A percentile compares a stretch with the other conserved stretches of the same genome.
Evolutionary conservation across 1,140 invertebrate genomes (phyloP).

Genomic region (Euura saliciscinereae): DNA sequence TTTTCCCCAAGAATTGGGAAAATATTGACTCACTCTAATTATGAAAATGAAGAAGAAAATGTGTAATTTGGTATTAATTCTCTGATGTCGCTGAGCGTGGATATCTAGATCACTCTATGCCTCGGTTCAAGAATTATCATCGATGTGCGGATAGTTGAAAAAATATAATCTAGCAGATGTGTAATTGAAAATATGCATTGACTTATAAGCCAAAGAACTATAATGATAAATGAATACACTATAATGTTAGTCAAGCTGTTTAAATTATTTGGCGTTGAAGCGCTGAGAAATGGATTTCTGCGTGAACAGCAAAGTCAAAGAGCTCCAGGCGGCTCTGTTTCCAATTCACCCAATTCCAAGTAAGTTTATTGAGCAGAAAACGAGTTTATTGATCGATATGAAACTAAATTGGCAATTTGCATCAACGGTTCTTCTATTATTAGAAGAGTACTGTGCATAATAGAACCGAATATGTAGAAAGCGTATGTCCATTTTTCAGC

Average conservation of each 20-base stretch:
- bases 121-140: not conserved
- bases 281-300: conserved; percentile 32
- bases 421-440: conserved; percentile 6
- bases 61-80: not conserved
- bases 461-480: conserved; percentile 11
- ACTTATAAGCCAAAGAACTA: not conserved
- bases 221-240: conserved; percentile 1
- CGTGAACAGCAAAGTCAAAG: conserved; percentile 58
- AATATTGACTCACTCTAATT: not conserved
- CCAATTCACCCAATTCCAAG: conserved; percentile 56
- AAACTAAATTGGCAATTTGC: conserved; percentile 8
- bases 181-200: not conserved
- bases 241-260: conserved; percentile 14
- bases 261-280: conserved; percentile 14
- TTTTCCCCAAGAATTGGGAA: not conserved
- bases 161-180: not conserved
- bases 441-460: not conserved
- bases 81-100: not conserved
- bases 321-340: conserved; percentile 66
- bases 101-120: not conserved
- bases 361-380: conserved; percentile 28
- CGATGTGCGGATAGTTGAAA: not conserved
- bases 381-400: conserved; percentile 26
- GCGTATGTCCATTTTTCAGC: conserved; percentile 21
- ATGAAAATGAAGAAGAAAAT: not conserved